A percentile compares a stretch with the other conserved stretches of the same genome.
phyloP scores from a whole-genome alignment of 1,140 invertebrate species.

The Sycophila sp. region DNA sequence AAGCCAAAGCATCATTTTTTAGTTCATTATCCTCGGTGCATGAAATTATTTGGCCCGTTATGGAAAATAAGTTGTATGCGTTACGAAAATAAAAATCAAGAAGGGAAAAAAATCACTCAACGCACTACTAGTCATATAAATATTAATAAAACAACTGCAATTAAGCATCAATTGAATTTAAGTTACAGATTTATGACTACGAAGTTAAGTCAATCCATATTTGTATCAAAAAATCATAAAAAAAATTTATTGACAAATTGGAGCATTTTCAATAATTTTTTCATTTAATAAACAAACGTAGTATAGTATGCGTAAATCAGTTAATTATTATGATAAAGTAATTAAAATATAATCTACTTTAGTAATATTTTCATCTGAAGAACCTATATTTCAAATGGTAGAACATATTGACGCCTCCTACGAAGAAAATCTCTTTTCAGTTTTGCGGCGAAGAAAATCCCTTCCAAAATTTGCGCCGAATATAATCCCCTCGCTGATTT shows the following conservation, averaged over 20 bases:
- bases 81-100: slow-evolving; percentile 19
- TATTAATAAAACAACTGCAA: slow-evolving; percentile 6
- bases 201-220: background rate
- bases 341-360: background rate
- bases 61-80: background rate
- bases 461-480: too few relatives aligned
- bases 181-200: slow-evolving; percentile 6
- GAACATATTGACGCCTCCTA: too few relatives aligned
- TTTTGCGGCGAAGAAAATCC: too few relatives aligned
- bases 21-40: background rate
- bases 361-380: background rate
- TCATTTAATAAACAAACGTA: background rate
- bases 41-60: background rate
- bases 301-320: background rate
- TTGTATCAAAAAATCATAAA: background rate
- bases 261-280: background rate
- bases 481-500: too few relatives aligned
- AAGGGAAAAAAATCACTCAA: slow-evolving; percentile 13
- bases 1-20: slow-evolving; percentile 5
- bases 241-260: background rate
- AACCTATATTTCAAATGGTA: background rate
- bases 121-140: background rate
- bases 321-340: too few relatives aligned
- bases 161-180: slow-evolving; percentile 15
- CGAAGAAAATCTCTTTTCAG: too few relatives aligned